Evolutionary conservation across 2,888 invertebrate species (phyloP).

Genomic region (Diaphora mendica): DNA sequence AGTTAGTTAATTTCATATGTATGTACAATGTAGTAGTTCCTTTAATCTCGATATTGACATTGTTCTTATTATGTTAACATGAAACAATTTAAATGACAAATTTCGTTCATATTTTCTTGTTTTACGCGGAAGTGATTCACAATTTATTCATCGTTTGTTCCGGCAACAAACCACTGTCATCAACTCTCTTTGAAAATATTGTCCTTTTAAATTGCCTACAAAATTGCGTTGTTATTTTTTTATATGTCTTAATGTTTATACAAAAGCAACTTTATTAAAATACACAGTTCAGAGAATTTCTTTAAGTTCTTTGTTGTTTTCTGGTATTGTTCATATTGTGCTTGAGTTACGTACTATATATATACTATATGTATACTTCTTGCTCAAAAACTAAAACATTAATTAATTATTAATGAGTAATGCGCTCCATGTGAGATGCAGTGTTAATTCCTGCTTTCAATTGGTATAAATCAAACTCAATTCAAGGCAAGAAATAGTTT

Average conservation of each 20-base stretch:
- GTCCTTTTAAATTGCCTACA: slow-evolving; percentile 3
- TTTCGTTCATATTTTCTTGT: slow-evolving; percentile 13
- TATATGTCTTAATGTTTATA: background rate
- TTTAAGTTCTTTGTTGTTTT: background rate
- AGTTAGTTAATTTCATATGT: too few species aligned
- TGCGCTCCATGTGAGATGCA: background rate
- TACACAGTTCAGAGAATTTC: background rate
- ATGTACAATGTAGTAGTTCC: background rate
- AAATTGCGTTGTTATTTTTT: background rate
- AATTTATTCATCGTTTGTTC: slow-evolving; percentile 9
- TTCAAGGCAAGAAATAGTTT: too few species aligned
- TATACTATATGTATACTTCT: background rate
- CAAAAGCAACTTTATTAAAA: background rate
- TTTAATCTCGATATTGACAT: background rate
- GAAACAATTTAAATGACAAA: slow-evolving; percentile 10
- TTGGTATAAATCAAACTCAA: too few species aligned
- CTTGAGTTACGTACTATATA: background rate
- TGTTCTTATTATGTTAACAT: slow-evolving; percentile 8
- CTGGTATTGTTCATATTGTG: background rate
- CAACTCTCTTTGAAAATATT: slow-evolving; percentile 9
- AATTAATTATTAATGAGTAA: background rate
- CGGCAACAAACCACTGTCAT: slow-evolving; percentile 6
- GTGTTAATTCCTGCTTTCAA: too few species aligned
- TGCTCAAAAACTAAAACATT: background rate
- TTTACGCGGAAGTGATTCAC: background rate